Conservation (phyloP, 2,797 vertebrate genomes). For the Notolepis coatsorum region DNA sequence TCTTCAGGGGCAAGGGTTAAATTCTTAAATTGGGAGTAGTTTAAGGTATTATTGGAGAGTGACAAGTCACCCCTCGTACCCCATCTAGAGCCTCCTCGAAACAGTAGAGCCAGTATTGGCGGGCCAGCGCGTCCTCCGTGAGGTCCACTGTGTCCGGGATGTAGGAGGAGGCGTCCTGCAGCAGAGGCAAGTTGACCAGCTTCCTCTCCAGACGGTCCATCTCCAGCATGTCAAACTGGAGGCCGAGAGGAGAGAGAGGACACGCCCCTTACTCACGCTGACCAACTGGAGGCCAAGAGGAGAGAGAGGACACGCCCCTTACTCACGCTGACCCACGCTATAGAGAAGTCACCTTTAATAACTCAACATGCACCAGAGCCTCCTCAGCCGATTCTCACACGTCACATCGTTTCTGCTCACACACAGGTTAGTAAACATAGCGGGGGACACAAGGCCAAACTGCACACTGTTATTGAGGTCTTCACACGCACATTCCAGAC, state of each 20-base stretch:
- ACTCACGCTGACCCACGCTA: no score
- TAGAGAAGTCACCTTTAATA: no score
- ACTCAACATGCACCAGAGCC: no score
- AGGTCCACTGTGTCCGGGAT: conserved; percentile 96
- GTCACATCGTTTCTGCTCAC: no score
- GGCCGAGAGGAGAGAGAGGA: not conserved
- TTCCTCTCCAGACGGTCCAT: conserved; percentile 97
- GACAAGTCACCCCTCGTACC: no score
- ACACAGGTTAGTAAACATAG: not conserved
- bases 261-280: no score
- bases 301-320: not conserved
- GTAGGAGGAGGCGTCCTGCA: conserved; percentile 92
- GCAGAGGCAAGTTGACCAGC: conserved; percentile 93
- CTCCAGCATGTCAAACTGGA: conserved; percentile 96
- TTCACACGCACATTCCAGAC: conserved; percentile 10
- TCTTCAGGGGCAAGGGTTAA: no score
- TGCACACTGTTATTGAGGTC: not conserved
- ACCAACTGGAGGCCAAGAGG: conserved; percentile 85
- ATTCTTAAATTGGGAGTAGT: no score
- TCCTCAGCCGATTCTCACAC: no score
- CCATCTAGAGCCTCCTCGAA: conserved; percentile 97
- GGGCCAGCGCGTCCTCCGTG: conserved; percentile 90
- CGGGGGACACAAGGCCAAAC: conserved; percentile 4
- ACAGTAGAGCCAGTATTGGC: conserved; percentile 97
- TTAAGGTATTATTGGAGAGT: no score